Evolutionary conservation across 2,888 invertebrate species (phyloP).

Genomic region (Mimumesa dahlbomi): DNA sequence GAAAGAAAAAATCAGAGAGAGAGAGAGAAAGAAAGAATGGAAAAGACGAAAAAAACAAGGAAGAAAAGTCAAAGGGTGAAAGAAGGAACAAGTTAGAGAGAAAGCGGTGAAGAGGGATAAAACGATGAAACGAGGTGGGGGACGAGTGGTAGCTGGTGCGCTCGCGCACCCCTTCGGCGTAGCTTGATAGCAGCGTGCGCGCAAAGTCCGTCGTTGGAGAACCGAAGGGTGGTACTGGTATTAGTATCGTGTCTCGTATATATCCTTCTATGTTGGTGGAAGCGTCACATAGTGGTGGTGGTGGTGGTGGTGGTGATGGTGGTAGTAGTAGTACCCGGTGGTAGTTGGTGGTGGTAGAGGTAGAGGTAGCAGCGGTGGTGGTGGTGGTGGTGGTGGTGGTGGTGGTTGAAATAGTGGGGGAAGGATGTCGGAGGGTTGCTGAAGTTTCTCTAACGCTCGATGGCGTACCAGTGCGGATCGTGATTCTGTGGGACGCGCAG

Average conservation of each 20-base stretch:
- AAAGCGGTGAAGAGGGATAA: slow-evolving; percentile 24
- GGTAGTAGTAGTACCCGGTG: no score
- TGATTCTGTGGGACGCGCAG: slow-evolving; percentile 77
- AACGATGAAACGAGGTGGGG: slow-evolving; percentile 39
- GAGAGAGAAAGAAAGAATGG: slow-evolving; percentile 4
- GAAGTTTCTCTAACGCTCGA: slow-evolving; percentile 77
- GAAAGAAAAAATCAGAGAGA: neutral
- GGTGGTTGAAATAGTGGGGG: slow-evolving; percentile 50
- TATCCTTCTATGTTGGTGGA: slow-evolving; percentile 7
- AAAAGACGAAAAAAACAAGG: slow-evolving; percentile 32
- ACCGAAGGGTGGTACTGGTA: slow-evolving; percentile 47
- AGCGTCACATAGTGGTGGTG: slow-evolving; percentile 7
- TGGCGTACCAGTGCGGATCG: slow-evolving; percentile 78
- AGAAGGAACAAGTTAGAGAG: slow-evolving; percentile 1
- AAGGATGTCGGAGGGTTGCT: slow-evolving; percentile 69
- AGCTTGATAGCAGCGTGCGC: slow-evolving; percentile 61
- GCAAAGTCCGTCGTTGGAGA: slow-evolving; percentile 66
- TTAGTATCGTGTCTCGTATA: slow-evolving; percentile 36
- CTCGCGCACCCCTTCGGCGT: slow-evolving; percentile 56
- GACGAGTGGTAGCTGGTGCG: slow-evolving; percentile 52
- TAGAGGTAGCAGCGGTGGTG: slow-evolving; percentile 31
- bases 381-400: slow-evolving; percentile 40
- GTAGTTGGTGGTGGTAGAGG: slow-evolving; percentile 30
- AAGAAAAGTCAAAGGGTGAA: slow-evolving; percentile 22
- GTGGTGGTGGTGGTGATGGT: slow-evolving; percentile 37